Evolutionary conservation across 2,888 invertebrate genomes (phyloP).

Genomic region (Schizaphis graminum): DNA sequence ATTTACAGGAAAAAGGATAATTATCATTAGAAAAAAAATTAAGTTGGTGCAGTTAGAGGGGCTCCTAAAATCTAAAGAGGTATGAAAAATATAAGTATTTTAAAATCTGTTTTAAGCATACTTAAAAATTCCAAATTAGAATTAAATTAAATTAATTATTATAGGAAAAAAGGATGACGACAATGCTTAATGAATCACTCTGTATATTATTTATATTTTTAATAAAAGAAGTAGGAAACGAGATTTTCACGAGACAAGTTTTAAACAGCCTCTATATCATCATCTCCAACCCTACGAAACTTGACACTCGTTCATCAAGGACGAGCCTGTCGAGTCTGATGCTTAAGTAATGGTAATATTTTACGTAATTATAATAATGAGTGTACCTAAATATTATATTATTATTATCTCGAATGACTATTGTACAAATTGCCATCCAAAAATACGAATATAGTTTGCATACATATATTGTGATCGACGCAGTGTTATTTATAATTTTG

Average conservation of each 20-base stretch:
- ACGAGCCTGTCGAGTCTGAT: not conserved
- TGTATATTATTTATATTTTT: not conserved
- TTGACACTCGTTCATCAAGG: not conserved
- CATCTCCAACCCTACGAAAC: not conserved
- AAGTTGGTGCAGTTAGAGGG: not conserved
- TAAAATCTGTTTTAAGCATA: not conserved
- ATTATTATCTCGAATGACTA: not conserved
- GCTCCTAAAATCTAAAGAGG: not conserved
- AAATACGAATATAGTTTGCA: not conserved
- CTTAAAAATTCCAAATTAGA: not conserved
- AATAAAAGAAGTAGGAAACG: not conserved
- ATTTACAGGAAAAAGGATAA: too few species aligned
- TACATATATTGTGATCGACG: not conserved
- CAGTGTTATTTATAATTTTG: not conserved
- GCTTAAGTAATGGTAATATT: not conserved
- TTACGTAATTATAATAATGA: not conserved
- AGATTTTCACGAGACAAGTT: not conserved
- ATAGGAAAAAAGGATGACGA: not conserved
- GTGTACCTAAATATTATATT: not conserved
- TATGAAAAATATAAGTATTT: not conserved
- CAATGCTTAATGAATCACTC: not conserved
- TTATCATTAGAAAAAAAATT: not conserved
- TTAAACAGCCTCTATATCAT: not conserved
- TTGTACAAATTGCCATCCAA: not conserved
- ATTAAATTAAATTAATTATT: not conserved